phyloP scores from a whole-genome alignment of 1,140 invertebrate species.

The Bombus soroeensis region DNA sequence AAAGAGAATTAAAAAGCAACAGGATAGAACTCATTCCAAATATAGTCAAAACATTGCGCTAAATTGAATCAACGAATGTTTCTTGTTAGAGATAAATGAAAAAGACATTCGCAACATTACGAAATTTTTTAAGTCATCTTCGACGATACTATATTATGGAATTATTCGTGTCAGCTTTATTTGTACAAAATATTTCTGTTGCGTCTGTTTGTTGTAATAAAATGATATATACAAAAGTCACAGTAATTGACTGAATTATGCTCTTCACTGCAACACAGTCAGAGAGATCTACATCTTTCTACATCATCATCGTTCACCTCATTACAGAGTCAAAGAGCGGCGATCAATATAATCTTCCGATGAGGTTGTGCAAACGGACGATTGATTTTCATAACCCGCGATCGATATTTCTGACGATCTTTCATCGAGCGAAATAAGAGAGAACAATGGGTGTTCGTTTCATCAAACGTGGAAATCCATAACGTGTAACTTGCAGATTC shows the following conservation, averaged over 20 bases:
- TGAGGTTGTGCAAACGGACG: not conserved
- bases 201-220: too few species aligned
- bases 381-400: not conserved
- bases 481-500: slow-evolving; percentile 35
- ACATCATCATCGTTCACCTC: not conserved
- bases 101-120: not conserved
- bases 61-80: not conserved
- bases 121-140: too few species aligned
- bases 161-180: too few species aligned
- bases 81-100: not conserved
- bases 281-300: too few species aligned
- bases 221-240: not conserved
- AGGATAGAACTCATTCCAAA: too few species aligned
- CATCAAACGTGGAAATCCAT: slow-evolving; percentile 34
- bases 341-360: not conserved
- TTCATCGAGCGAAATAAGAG: not conserved
- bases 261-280: not conserved
- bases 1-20: too few species aligned
- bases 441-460: slow-evolving; percentile 35
- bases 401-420: slow-evolving; percentile 7
- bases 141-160: too few species aligned
- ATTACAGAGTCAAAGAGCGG: not conserved
- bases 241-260: not conserved
- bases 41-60: too few species aligned
- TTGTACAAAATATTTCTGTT: not conserved